Evolutionary conservation across 2,888 invertebrate species (phyloP), one percentile per base, ranked within the genome.

Genomic region (Hymenopus coronatus): DNA sequence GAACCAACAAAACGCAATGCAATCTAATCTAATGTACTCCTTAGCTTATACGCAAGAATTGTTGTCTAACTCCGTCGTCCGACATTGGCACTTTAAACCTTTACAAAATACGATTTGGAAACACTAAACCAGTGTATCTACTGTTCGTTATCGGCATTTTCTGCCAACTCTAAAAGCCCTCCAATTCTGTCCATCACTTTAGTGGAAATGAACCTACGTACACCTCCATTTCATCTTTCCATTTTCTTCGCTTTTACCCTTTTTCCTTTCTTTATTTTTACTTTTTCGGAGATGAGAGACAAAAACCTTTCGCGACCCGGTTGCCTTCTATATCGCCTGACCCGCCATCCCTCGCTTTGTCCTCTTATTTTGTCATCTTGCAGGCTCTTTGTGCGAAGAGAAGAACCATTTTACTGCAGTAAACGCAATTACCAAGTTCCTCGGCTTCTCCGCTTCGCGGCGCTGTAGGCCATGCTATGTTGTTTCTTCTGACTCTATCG

Each of bases 371-470:
- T 70, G 54, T 70, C 54, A 70, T 70, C 54, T 70, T 70, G 2
- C 20, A 70, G 54, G 54, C 54, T 70, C 54, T 70, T 70, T 70
- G 54, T 70, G 54, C 54, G 54, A 70, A 25, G 54, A 20, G 81
- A 86, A 81, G 81, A 81, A 86, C 86, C 54, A 86, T 86, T 86
- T 86, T 86, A 86, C 86, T 54, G 86, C 86, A 86, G 86, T 86
- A 86, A 86, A 86, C 81, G 86, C 86, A 86, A 86, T 86, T 86
- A 86, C 86, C 25, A 28, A 25, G 28, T 70, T 28, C 30, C 28
- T 20, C 81, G 27, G 28, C 54, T 20, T 20, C 54, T 70, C 20
- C 54, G 54, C 54, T 70, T 25, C 54, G 25, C 54, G 54, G 54
- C 54, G 54, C 54, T 70, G 54, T 25, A 70, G 54, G 54, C 3